Conservation (phyloP, 2,888 invertebrate genomes). For the Acrocera orbiculus region DNA sequence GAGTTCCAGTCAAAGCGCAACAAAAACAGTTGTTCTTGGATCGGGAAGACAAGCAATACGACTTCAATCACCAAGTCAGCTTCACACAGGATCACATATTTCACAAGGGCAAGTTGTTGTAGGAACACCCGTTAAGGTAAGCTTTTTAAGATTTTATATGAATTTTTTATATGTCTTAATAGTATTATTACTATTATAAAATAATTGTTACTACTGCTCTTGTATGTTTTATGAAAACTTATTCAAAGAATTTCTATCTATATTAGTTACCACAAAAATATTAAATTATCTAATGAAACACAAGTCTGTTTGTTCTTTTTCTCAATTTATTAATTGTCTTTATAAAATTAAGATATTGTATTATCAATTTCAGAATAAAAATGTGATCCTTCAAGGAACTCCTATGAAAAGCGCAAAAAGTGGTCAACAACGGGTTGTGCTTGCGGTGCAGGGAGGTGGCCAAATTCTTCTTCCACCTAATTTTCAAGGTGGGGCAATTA, state of each 20-base stretch:
- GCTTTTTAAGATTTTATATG: background rate
- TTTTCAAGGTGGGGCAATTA: conserved; percentile 40
- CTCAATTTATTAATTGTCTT: too few relatives aligned
- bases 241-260: too few relatives aligned
- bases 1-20: conserved; percentile 9
- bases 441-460: conserved; percentile 37
- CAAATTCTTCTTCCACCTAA: conserved; percentile 44
- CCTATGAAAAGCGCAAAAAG: conserved; percentile 17
- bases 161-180: background rate
- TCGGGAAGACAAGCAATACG: conserved; percentile 24
- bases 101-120: conserved; percentile 12
- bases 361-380: too few relatives aligned
- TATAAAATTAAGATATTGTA: too few relatives aligned
- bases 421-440: conserved; percentile 32
- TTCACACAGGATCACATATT: too few relatives aligned
- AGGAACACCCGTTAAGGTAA: conserved; percentile 12
- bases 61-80: conserved; percentile 17
- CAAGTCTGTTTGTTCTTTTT: too few relatives aligned
- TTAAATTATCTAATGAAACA: too few relatives aligned
- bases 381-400: conserved; percentile 15
- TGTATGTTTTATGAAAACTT: too few relatives aligned
- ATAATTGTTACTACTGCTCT: too few relatives aligned
- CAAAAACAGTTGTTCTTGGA: conserved; percentile 24
- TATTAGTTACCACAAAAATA: too few relatives aligned
- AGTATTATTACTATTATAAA: background rate